A percentile compares a stretch with the other conserved stretches of the same genome.
These are phyloP conservation scores for Pemphredon lugubris DNA, from an alignment of 2,888 invertebrate genomes.

Conservation along the genomic window DNA sequence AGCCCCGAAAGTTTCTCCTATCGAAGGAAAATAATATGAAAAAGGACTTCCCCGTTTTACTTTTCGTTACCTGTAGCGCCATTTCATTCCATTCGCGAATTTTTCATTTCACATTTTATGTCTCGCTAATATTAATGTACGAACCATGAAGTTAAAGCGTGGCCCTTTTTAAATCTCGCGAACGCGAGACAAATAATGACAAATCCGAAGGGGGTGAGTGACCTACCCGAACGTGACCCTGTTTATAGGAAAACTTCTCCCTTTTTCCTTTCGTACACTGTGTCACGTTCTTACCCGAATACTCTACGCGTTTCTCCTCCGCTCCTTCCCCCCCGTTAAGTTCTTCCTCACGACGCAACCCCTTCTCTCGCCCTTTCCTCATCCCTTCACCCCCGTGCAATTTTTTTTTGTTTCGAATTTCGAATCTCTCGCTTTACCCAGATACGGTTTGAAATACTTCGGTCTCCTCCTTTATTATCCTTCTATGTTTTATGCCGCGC, in stretches of 20 bases:
- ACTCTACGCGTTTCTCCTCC: slow-evolving; percentile 34
- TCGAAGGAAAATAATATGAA: not conserved
- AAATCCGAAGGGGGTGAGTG: slow-evolving; percentile 31
- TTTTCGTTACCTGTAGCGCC: too few species aligned
- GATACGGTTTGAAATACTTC: too few species aligned
- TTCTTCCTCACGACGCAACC: too few species aligned
- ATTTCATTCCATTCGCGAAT: too few species aligned
- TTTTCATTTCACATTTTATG: not conserved
- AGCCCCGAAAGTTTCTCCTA: not conserved
- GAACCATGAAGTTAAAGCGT: not conserved
- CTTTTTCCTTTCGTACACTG: not conserved
- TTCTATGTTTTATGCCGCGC: slow-evolving; percentile 3
- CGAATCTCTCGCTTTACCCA: too few species aligned
- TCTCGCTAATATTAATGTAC: not conserved
- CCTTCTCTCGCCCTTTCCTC: slow-evolving; percentile 8
- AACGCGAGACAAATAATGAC: slow-evolving; percentile 12
- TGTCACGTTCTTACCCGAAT: slow-evolving; percentile 24
- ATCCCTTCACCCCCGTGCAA: slow-evolving; percentile 4
- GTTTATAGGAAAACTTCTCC: slow-evolving; percentile 29
- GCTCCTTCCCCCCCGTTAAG: slow-evolving; percentile 22
- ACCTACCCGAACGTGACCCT: slow-evolving; percentile 52
- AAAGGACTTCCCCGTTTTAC: too few species aligned
- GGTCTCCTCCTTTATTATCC: slow-evolving; percentile 4
- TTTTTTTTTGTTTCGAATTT: slow-evolving; percentile 20
- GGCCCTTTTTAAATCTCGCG: not conserved